Base-by-base conservation (phyloP, 2,797 vertebrate genomes). In the Rhodeus uyekii region DNA sequence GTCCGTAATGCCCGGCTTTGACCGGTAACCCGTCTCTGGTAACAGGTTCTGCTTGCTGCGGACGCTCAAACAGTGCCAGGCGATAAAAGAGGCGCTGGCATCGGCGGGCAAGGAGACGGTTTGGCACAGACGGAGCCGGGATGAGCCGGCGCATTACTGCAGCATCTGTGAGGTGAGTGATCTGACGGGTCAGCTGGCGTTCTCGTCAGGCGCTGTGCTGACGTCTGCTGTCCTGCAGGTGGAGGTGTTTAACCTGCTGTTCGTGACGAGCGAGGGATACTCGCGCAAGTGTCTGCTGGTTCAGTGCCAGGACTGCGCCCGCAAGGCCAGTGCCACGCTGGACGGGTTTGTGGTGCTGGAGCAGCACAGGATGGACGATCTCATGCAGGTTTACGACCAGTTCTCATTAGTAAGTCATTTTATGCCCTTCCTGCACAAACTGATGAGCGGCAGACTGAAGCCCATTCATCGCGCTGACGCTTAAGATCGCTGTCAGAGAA, bases 331-430 rank as follows among this genome's bases (percentile, higher is more conserved):
- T 83, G 93, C 94, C 90, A 94, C 96, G 76, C 95, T 99, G 93
- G 96, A 98, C 83, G 96, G 96, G 92, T 98, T 99, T 84, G 97
- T 98, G 95, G 97, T 99, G 95, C 95, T 99, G 94, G 97, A 99
- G 92, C 97, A 98, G 94, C 96, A 97, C 94, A 96, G 95, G 92
- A 96, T 96, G 87, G 98, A 99, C 91, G 98, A 99, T 89, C 95
- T 99, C 91, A 98, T 97, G 95, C 96, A 97, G 93, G 95, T 97
- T 89, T 99, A 99, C 88, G 98, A 99, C 94, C 96, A 97, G 92
- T 99, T 99, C 96, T 97, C 97, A 91, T 96, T 99, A 89, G 98
- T 99, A 94, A 97, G 97, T 96, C 84, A 4, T 44, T 18, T 38
- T 36, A 24, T 75, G 34, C 2, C 13, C 0, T 58, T 74, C 3